phyloP scores from a whole-genome alignment of 2,888 invertebrate genomes.

The Synergus laeviventris region DNA sequence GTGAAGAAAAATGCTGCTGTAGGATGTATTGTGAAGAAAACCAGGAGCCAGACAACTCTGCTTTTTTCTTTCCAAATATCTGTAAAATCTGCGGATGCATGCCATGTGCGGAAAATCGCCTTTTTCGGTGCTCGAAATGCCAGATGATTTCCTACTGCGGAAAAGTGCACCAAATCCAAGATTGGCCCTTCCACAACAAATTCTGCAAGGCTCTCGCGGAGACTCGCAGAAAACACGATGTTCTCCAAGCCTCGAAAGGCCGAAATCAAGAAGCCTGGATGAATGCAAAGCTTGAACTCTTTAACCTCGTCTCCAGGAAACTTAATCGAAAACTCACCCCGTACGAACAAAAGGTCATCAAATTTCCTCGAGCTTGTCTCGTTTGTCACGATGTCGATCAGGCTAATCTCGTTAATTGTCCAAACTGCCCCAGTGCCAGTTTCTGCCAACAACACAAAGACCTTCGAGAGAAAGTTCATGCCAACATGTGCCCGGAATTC shows the following conservation, averaged over 20 bases:
- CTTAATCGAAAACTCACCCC: slow-evolving; percentile 4
- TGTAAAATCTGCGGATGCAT: slow-evolving; percentile 12
- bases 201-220: not conserved
- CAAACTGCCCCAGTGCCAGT: slow-evolving; percentile 12
- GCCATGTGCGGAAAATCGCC: not conserved
- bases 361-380: slow-evolving; percentile 23
- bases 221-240: not conserved
- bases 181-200: not conserved
- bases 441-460: slow-evolving; percentile 3
- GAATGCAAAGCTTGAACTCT: not conserved
- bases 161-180: not conserved
- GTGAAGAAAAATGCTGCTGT: not conserved
- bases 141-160: slow-evolving; percentile 10
- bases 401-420: slow-evolving; percentile 5
- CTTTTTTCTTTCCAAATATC: slow-evolving; percentile 18
- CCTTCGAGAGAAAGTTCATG: not conserved
- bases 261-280: slow-evolving; percentile 4
- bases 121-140: not conserved
- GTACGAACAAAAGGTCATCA: slow-evolving; percentile 1
- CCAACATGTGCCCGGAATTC: not conserved
- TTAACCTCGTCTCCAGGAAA: not conserved
- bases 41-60: not conserved
- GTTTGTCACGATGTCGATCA: slow-evolving; percentile 10
- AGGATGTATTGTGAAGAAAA: not conserved
- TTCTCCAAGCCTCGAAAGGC: not conserved